Evolutionary conservation across 2,113 vertebrate species (phyloP), one percentile per base, ranked within the genome.

Genomic region (Pelecanus crispus): DNA sequence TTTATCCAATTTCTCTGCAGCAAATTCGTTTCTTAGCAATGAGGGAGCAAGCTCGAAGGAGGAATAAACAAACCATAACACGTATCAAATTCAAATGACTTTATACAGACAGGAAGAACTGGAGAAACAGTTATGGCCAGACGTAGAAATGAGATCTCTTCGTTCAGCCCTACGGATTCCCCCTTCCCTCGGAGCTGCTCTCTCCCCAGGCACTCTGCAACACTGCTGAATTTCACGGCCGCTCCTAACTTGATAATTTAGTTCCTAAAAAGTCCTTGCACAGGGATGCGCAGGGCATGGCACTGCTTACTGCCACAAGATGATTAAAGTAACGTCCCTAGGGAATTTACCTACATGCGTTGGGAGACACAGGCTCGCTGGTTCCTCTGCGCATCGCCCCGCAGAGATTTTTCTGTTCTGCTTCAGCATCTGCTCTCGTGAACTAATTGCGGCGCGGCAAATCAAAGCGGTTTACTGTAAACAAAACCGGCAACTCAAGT

Each of bases 31-130:
- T 74, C 32, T 45, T 62, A 84, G 83, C 68, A 66, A 42, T 53
- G 86, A 52, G 63, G 45, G 73, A 66, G 21, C 4, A 40, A 87
- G 13, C 31, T 74, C 50, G 81, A 56, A 77, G 58, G 47, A n/a
- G 62, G 40, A 62, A 77, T 32, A 80, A 86, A 72, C 36, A 66
- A 68, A 73, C 32, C 11, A 3, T 24, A 50, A 14, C 17, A 25
- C 0, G 0, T 11, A 49, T 15, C 40, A 49, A 56, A 73, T 32
- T 53, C n/a, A 38, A 81, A 24, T 0, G 15, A 15, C 6, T 36
- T 7, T 2, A 44, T 19, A 9, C 7, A 52, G 65, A 7, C 10
- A 42, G 47, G 3, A 25, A 53, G 28, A 7, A 10, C 18, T 31
- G 9, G 13, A 34, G 61, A 28, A 78, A 29, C 49, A 74, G 38